Evolutionary conservation across 2,797 vertebrate genomes (phyloP).

Genomic region (Atherinosoma microstoma): DNA sequence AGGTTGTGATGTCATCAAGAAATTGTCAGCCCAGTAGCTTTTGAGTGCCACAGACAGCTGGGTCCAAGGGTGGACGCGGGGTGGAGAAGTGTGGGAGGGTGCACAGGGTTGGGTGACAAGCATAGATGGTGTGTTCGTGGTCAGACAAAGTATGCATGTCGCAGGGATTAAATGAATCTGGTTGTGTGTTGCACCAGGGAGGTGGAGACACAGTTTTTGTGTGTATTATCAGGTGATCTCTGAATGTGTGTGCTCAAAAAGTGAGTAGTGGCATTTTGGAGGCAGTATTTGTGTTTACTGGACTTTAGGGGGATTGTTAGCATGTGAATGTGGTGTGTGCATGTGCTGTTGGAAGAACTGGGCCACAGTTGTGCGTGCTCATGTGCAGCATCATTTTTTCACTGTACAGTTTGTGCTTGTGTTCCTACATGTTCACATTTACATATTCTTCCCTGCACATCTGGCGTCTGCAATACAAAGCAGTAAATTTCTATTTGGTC

Average conservation of each 20-base stretch:
- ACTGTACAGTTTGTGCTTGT: conserved; percentile 33
- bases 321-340: conserved; percentile 23
- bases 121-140: conserved; percentile 31
- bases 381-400: conserved; percentile 17
- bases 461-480: conserved; percentile 55
- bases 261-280: conserved; percentile 20
- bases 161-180: conserved; percentile 21
- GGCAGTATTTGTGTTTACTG: conserved; percentile 35
- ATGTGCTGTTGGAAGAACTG: conserved; percentile 24
- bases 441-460: conserved; percentile 62
- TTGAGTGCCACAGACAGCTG: conserved; percentile 78
- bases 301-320: conserved; percentile 34
- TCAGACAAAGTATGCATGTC: conserved; percentile 18
- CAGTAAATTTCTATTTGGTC: conserved; percentile 43
- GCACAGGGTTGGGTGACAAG: conserved; percentile 42
- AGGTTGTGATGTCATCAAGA: conserved; percentile 62
- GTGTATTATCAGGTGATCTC: conserved; percentile 32
- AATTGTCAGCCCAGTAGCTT: conserved; percentile 58
- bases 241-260: conserved; percentile 39
- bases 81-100: conserved; percentile 3
- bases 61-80: conserved; percentile 26
- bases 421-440: conserved; percentile 39
- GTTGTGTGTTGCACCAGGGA: conserved; percentile 30
- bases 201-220: conserved; percentile 17
- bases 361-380: conserved; percentile 26